Conservation (phyloP, 2,797 vertebrate genomes). For the Glossophaga mutica region DNA sequence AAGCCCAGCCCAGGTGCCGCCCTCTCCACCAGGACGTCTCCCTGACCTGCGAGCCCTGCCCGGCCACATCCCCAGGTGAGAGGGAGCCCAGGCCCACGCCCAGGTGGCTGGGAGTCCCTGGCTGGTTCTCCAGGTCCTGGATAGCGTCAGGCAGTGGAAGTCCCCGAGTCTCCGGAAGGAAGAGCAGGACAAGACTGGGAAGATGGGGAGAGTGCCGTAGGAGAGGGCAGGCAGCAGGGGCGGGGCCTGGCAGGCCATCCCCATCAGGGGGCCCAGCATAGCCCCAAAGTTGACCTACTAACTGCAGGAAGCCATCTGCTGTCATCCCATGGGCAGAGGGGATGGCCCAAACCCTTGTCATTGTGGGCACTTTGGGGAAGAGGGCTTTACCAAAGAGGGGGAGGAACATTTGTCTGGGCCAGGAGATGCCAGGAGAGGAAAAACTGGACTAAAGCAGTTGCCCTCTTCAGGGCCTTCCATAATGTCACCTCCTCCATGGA, state of each 20-base stretch:
- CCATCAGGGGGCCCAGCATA: neutral
- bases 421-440: too few relatives aligned
- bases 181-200: neutral
- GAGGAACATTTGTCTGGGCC: neutral
- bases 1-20: neutral
- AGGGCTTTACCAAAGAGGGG: too few relatives aligned
- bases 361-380: neutral
- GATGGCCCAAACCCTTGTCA: neutral
- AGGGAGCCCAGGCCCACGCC: neutral
- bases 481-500: neutral
- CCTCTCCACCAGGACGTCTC: fast-evolving
- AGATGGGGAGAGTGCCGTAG: neutral
- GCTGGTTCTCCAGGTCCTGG: conserved; percentile 40
- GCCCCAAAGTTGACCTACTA: neutral
- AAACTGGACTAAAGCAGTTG: neutral
- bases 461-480: neutral
- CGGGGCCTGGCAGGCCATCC: neutral
- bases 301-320: neutral
- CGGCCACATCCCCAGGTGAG: neutral
- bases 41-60: neutral
- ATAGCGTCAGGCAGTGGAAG: conserved; percentile 23
- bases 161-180: neutral
- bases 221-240: neutral
- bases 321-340: neutral
- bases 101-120: neutral